phyloP scores from a whole-genome alignment of 2,797 vertebrate genomes.

The Halcyon leucocephala region DNA sequence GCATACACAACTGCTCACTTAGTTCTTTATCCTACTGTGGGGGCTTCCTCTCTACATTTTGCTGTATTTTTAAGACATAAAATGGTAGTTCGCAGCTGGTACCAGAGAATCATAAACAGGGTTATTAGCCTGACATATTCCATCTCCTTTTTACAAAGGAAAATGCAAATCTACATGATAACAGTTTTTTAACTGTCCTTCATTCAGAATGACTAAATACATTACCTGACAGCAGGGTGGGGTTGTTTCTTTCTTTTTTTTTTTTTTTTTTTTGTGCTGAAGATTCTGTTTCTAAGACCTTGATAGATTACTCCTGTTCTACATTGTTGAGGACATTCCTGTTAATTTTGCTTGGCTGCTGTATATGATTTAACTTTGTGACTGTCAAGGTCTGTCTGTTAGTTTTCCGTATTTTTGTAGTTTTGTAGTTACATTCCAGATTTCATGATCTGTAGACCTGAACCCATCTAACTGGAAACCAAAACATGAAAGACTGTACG shows the following conservation, averaged over 20 bases:
- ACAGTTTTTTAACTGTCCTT: neutral
- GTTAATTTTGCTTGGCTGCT: slow-evolving; percentile 57
- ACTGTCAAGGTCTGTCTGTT: slow-evolving; percentile 11
- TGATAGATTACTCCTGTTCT: slow-evolving; percentile 44
- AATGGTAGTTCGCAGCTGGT: neutral
- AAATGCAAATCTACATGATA: neutral
- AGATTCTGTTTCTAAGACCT: slow-evolving; percentile 43
- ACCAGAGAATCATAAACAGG: neutral
- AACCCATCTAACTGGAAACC: slow-evolving; percentile 30
- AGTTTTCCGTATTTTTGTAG: slow-evolving; percentile 21
- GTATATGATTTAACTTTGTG: slow-evolving; percentile 33
- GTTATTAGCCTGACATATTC: neutral
- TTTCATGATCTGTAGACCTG: neutral
- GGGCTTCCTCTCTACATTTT: neutral
- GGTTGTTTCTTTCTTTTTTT: neutral
- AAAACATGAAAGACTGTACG: neutral
- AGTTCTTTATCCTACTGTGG: neutral
- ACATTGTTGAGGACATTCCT: slow-evolving; percentile 46
- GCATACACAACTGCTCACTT: neutral
- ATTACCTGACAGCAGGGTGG: neutral
- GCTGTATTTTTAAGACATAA: neutral
- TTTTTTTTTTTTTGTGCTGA: neutral
- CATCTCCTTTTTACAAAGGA: neutral
- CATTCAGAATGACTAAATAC: slow-evolving; percentile 26
- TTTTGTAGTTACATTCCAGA: slow-evolving; percentile 44